phyloP scores from a whole-genome alignment of 2,888 invertebrate species.

The Apodemia duryi region DNA sequence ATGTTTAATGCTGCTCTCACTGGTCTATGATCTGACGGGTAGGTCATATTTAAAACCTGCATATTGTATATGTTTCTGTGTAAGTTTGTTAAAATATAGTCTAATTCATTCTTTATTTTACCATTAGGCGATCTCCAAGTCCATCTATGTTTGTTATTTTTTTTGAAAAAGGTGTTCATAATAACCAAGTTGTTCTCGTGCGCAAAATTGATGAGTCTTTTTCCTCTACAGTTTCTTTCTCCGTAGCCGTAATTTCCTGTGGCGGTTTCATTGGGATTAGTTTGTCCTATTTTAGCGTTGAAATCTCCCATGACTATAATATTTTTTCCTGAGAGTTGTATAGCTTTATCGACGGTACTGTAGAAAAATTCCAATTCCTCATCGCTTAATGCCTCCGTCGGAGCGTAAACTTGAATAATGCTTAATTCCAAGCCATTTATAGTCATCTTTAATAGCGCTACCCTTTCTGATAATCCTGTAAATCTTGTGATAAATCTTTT shows the following conservation, averaged over 20 bases:
- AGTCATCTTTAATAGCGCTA: neutral
- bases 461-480: neutral
- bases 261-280: slow-evolving; percentile 2
- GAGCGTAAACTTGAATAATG: neutral
- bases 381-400: neutral
- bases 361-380: neutral
- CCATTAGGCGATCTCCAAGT: neutral
- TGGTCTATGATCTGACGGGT: too few species aligned
- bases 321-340: neutral
- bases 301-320: neutral
- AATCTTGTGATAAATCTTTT: neutral
- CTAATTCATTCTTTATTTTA: too few species aligned
- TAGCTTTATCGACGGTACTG: neutral
- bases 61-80: too few species aligned
- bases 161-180: neutral
- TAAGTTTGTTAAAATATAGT: too few species aligned
- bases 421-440: neutral
- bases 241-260: slow-evolving; percentile 15
- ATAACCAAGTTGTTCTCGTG: neutral
- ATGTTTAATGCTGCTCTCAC: too few species aligned
- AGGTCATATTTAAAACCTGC: too few species aligned
- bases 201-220: neutral
- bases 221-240: slow-evolving; percentile 17
- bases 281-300: neutral
- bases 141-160: neutral